These are phyloP conservation scores for Gasteruption jaculator DNA, from an alignment of 2,888 invertebrate species.

Conservation along the genomic window DNA sequence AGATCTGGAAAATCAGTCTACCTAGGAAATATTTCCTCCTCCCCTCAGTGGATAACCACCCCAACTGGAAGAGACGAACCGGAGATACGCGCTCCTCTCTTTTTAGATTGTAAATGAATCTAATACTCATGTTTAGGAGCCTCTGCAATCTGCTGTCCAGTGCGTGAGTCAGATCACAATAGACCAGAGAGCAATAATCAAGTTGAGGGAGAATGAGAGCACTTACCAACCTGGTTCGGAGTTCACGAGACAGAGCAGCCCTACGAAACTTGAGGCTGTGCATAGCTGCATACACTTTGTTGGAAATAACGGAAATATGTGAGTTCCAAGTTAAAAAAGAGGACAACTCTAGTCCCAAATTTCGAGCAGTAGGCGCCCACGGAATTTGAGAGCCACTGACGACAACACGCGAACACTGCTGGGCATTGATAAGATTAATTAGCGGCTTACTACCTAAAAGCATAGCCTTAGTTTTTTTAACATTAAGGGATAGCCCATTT, in stretches of 20 bases:
- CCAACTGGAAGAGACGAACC: too few species aligned
- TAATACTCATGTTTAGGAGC: background rate
- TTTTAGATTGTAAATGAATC: background rate
- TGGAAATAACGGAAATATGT: background rate
- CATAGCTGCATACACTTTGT: background rate
- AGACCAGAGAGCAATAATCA: background rate
- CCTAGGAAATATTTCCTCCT: too few species aligned
- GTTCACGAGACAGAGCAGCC: background rate
- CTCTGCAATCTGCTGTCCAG: background rate
- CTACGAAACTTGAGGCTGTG: background rate
- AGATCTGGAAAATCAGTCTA: too few species aligned
- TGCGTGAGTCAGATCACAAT: background rate
- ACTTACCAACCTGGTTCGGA: background rate
- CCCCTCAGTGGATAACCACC: too few species aligned
- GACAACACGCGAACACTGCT: background rate
- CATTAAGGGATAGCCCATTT: constrained; percentile 1
- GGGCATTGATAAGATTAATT: background rate
- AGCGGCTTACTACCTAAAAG: background rate
- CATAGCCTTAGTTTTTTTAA: constrained; percentile 4
- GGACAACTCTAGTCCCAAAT: constrained; percentile 13
- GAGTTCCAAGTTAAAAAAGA: constrained; percentile 2
- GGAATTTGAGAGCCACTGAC: background rate
- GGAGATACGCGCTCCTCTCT: background rate
- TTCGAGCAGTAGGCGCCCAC: constrained; percentile 4
- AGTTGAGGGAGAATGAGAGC: background rate